phyloP scores from a whole-genome alignment of 2,888 invertebrate species.

The Empis livida region DNA sequence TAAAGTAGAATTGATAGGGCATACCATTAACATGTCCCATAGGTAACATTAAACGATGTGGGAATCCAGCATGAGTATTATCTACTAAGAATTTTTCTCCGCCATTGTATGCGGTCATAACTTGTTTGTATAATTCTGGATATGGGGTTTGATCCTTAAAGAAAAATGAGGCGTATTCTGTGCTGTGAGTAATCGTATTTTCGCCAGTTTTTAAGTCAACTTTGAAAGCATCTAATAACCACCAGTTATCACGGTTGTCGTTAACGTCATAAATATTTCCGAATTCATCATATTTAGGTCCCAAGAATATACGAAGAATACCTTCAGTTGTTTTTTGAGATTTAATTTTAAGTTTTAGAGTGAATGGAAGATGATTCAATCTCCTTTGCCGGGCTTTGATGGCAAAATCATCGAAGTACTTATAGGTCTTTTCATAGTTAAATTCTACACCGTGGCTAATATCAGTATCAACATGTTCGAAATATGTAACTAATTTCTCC shows the following conservation, averaged over 20 bases:
- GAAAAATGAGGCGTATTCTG: conserved; percentile 50
- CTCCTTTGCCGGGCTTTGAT: conserved; percentile 47
- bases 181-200: conserved; percentile 54
- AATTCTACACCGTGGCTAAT: conserved; percentile 43
- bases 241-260: conserved; percentile 46
- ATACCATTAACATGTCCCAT: conserved; percentile 54
- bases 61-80: conserved; percentile 51
- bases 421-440: conserved; percentile 19
- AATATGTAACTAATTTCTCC: conserved; percentile 50
- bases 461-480: conserved; percentile 49
- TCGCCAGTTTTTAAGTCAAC: conserved; percentile 48
- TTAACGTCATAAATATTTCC: conserved; percentile 44
- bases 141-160: conserved; percentile 50
- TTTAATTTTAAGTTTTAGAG: conserved; percentile 40
- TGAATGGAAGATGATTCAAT: conserved; percentile 52
- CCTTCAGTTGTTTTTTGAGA: conserved; percentile 45
- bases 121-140: conserved; percentile 47
- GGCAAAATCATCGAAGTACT: conserved; percentile 24
- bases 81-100: conserved; percentile 41
- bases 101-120: conserved; percentile 35
- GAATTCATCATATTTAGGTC: conserved; percentile 51
- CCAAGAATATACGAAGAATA: conserved; percentile 53
- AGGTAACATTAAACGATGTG: conserved; percentile 56
- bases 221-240: conserved; percentile 49
- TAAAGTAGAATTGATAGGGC: conserved; percentile 49